Evolutionary conservation across 2,113 vertebrate species (phyloP).

Genomic region (Brienomyrus brachyistius): DNA sequence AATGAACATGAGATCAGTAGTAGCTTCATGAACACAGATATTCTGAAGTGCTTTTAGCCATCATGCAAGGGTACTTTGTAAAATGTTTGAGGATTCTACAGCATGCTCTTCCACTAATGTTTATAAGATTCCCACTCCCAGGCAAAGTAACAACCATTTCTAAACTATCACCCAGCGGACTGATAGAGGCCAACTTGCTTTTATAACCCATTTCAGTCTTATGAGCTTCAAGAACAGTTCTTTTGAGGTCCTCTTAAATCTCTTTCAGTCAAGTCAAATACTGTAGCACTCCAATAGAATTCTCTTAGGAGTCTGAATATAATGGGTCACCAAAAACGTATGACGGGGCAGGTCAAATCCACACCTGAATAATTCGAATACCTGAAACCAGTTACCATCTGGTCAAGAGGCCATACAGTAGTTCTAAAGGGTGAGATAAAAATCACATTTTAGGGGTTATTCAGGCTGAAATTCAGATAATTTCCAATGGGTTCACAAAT

Average conservation of each 20-base stretch:
- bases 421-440: background rate
- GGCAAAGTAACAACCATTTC: background rate
- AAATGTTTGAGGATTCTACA: background rate
- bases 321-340: background rate
- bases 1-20: background rate
- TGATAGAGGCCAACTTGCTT: background rate
- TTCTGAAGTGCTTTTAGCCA: background rate
- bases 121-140: background rate
- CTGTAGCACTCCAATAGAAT: background rate
- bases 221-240: background rate
- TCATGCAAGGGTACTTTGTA: background rate
- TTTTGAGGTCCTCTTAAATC: background rate
- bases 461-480: background rate
- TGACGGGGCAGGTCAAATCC: background rate
- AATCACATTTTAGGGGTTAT: background rate
- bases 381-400: background rate
- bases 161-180: background rate
- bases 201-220: background rate
- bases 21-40: background rate
- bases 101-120: background rate
- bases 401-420: background rate
- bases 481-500: background rate
- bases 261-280: background rate
- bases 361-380: background rate
- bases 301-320: background rate